phyloP scores from a whole-genome alignment of 1,140 invertebrate genomes.

The Galendromus occidentalis region DNA sequence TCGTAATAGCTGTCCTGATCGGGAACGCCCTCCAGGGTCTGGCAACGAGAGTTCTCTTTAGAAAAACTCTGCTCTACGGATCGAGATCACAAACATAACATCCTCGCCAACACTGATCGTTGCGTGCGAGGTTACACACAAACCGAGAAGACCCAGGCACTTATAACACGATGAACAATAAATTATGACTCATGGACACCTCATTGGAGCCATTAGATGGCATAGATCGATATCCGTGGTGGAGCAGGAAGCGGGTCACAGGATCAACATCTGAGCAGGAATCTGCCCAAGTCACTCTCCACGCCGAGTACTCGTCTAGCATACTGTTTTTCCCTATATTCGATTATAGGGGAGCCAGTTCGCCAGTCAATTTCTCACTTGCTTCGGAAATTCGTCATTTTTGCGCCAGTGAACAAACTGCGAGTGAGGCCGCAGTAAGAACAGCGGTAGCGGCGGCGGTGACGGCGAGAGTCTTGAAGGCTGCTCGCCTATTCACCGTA shows the following conservation, averaged over 20 bases:
- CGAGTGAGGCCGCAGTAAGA: too few species aligned
- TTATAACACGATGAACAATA: not conserved
- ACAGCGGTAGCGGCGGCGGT: too few species aligned
- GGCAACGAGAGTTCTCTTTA: not conserved
- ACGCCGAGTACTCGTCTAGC: not conserved
- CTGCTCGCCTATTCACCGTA: too few species aligned
- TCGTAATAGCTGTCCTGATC: constrained; percentile 97
- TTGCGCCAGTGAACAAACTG: too few species aligned
- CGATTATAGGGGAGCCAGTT: not conserved
- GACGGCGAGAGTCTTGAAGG: too few species aligned
- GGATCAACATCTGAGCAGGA: not conserved
- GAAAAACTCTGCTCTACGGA: not conserved
- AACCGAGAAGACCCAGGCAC: not conserved
- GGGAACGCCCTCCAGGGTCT: constrained; percentile 72
- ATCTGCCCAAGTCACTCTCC: not conserved
- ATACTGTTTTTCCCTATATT: not conserved
- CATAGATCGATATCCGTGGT: not conserved
- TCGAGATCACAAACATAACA: not conserved
- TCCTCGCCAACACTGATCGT: not conserved
- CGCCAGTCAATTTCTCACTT: not conserved
- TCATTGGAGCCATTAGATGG: not conserved
- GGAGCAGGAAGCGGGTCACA: not conserved
- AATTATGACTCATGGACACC: not conserved
- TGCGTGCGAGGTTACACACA: not conserved
- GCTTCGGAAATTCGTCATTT: not conserved